Evolutionary conservation across 2,888 invertebrate genomes (phyloP), one percentile per base, ranked within the genome.

Genomic region (Andrena fulva): DNA sequence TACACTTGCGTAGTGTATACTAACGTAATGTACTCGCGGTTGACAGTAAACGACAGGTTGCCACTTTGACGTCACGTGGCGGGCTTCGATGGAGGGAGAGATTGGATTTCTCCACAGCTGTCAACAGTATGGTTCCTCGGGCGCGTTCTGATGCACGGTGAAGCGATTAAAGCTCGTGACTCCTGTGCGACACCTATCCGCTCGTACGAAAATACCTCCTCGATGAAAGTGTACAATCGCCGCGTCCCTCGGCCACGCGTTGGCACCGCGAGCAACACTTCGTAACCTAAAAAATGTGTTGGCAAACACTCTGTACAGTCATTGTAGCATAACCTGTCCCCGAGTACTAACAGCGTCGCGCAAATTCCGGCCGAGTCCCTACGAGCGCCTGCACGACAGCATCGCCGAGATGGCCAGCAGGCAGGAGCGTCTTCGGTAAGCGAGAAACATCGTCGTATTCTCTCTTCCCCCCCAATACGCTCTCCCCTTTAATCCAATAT

Each of bases 251-350:
- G 29, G 54, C 27, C 35, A 16, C 27, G 7, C 62, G n/a, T 52
- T 70, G 64, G 33, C 62, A 27, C 20, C 35, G 62, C 20, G 20
- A 52, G 33, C 27, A 67, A 31, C 33, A 48, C 10, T 77, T 82
- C 27, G 75, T 89, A 89, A 88, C 89, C 85, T 90, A 12, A 85
- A 90, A 75, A 87, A 90, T 74, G 92, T 90, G 42, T 90, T 92
- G 64, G 92, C 93, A 0, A 92, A 92, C 54, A 92, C 91, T 82
- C 91, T 29, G 93, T 87, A 73, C 50, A 77, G 76, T 82, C 78
- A 85, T 63, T 42, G 64, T 59, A 56, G 63, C 74, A 54, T 85
- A 79, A 80, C 31, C 64, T 64, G 42, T 24, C 6, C 2, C 52
- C 27, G 64, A 66, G 50, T 68, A 42, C 16, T 56, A 29, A 29